Evolutionary conservation across 2,888 invertebrate species (phyloP).

Genomic region (Margaritifera margaritifera): DNA sequence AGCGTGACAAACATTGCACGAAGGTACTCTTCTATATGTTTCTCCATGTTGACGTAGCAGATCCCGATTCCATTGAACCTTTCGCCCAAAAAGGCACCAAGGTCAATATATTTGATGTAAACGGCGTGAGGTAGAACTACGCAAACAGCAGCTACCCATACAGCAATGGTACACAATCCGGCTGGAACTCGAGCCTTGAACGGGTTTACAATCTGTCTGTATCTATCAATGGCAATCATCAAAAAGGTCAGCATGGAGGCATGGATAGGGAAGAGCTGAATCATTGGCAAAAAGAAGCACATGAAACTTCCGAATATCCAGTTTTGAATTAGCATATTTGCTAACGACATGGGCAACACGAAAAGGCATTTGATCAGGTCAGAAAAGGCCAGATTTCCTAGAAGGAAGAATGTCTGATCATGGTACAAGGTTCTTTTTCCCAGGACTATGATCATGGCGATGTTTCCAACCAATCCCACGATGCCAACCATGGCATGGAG

Average conservation of each 20-base stretch:
- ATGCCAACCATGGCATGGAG: conserved; percentile 77
- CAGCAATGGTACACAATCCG: conserved; percentile 80
- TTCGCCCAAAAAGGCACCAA: conserved; percentile 76
- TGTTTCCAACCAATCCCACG: conserved; percentile 78
- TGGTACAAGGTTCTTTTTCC: conserved; percentile 76
- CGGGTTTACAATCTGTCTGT: conserved; percentile 80
- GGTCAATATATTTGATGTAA: conserved; percentile 82
- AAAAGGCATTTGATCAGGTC: conserved; percentile 80
- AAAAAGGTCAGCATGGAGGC: conserved; percentile 82
- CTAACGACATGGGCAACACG: conserved; percentile 81
- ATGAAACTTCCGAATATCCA: conserved; percentile 83
- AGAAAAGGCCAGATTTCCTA: conserved; percentile 81
- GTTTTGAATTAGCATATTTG: conserved; percentile 82
- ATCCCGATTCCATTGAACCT: conserved; percentile 64
- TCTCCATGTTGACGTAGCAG: conserved; percentile 63
- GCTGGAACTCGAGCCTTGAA: conserved; percentile 79
- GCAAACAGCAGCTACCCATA: conserved; percentile 83
- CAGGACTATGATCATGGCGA: conserved; percentile 76
- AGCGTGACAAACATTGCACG: conserved; percentile 70
- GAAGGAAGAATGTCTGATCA: conserved; percentile 80
- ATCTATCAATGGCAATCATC: conserved; percentile 81
- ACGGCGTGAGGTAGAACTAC: conserved; percentile 83
- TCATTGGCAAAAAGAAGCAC: conserved; percentile 83
- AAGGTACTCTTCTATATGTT: conserved; percentile 67
- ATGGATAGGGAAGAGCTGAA: conserved; percentile 83